phyloP scores from a whole-genome alignment of 2,797 vertebrate species.

The Erpetoichthys calabaricus region DNA sequence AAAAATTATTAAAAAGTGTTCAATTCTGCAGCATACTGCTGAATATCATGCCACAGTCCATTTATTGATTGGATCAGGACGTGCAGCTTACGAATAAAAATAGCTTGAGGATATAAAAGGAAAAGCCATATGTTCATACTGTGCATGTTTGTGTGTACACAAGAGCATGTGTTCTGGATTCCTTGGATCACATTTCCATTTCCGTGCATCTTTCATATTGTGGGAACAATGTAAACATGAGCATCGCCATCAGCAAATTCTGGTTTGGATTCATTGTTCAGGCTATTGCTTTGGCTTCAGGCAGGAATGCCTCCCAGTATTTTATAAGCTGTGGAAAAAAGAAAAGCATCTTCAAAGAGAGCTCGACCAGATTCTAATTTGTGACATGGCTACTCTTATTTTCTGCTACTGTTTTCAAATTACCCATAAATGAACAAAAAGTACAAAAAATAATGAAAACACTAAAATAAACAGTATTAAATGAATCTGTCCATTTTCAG shows the following conservation, averaged over 20 bases:
- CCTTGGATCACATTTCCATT: constrained; percentile 8
- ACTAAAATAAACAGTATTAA: too few species aligned
- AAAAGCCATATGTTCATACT: constrained; percentile 37
- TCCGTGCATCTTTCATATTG: constrained; percentile 45
- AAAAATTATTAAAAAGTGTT: constrained; percentile 45
- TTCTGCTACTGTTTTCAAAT: too few species aligned
- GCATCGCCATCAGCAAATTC: constrained; percentile 34
- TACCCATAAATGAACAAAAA: too few species aligned
- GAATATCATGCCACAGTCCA: constrained; percentile 65
- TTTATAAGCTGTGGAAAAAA: constrained; percentile 72
- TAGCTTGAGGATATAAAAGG: constrained; percentile 44
- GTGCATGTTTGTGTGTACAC: too few species aligned
- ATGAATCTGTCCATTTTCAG: too few species aligned
- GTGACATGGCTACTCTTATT: too few species aligned
- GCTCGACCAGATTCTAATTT: neutral
- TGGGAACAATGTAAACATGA: constrained; percentile 40
- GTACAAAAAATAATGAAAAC: too few species aligned
- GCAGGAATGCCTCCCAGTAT: constrained; percentile 94
- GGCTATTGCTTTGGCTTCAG: constrained; percentile 95
- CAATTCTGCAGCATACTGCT: constrained; percentile 63
- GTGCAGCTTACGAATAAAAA: constrained; percentile 56
- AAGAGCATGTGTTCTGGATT: too few species aligned
- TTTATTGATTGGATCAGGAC: constrained; percentile 42
- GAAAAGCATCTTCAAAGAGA: constrained; percentile 15
- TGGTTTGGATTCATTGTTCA: constrained; percentile 42